These are phyloP conservation scores for Menidia beryllina DNA, from an alignment of 2,113 vertebrate species.

Conservation along the genomic window DNA sequence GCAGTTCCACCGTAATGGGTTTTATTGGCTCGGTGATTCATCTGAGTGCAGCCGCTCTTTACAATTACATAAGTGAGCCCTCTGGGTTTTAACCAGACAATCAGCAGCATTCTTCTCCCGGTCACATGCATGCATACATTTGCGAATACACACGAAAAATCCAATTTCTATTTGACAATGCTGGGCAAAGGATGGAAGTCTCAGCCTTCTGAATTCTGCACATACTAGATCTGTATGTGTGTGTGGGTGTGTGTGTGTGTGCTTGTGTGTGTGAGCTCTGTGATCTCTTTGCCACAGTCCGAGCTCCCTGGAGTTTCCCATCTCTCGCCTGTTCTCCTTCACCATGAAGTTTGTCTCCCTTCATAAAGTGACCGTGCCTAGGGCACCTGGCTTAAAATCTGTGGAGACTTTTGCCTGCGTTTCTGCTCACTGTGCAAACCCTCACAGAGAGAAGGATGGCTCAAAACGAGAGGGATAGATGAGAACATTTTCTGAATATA, in stretches of 20 bases:
- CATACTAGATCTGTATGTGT: constrained; percentile 3
- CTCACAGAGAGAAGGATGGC: constrained; percentile 55
- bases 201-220: constrained; percentile 18
- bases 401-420: constrained; percentile 60
- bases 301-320: constrained; percentile 28
- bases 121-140: constrained; percentile 34
- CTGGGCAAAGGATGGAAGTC: constrained; percentile 42
- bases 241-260: background rate
- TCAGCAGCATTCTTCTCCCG: constrained; percentile 56
- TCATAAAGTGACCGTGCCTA: constrained; percentile 59
- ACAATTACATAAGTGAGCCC: constrained; percentile 74
- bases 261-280: background rate
- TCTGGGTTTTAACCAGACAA: constrained; percentile 66
- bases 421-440: constrained; percentile 54
- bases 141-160: constrained; percentile 30
- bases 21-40: constrained; percentile 77
- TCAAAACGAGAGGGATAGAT: constrained; percentile 38
- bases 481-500: constrained; percentile 53
- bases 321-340: constrained; percentile 36
- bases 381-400: constrained; percentile 71
- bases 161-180: constrained; percentile 59
- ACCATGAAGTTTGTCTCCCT: constrained; percentile 39
- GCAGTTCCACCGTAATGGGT: constrained; percentile 77
- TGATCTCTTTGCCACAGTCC: constrained; percentile 7
- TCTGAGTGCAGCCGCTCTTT: constrained; percentile 71